Base-by-base conservation (phyloP, 2,888 invertebrate species). In the Pollenia labialis region DNA sequence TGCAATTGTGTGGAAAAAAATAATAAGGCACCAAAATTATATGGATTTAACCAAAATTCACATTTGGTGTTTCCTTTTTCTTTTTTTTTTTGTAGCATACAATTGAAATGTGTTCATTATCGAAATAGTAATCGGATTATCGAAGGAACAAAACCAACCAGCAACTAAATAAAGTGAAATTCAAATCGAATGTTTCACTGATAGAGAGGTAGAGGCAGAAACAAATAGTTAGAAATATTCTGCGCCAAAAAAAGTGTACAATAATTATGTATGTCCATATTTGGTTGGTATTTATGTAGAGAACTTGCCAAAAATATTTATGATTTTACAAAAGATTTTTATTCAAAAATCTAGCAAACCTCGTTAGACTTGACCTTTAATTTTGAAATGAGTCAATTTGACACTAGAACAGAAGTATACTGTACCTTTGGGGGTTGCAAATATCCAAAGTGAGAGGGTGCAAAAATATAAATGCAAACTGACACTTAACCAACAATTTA, bases 181-280 rank as follows among this genome's bases (percentile, higher is more conserved):
- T 54, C 18, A 64, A 72, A 54, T 72, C 46, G 62, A 72, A 54
- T 58, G 18, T 64, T 71, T 42, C 16, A n/a, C 50, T 23, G 3
- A 23, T 4, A 11, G 44, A 10, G n/a, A 46, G 42, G 10, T 14
- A 7, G 52, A 60, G 46, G 60, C 44, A 81, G 80, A 1, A 3
- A 40, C n/a, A 1, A 46, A 40, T 12, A 0, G n/a, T 32, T 0
- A 56, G 16, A 81, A 88, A 85, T 88, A 82, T 89, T 89, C 18
- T 52, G 48, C 9, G 11, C 50, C 80, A 66, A 12, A 40, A 81
- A 69, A 48, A 44, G 46, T 68, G 89, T 88, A 88, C 89, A 90
- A 91, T 90, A n/a, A n/a, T n/a, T n/a, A n/a, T n/a, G n/a, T 90
- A 90, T 90, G 89, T 88, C 89, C 85, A 84, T 80, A 85, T 71